Base-by-base conservation (phyloP, 2,113 vertebrate species). In the Prionailurus bengalensis region DNA sequence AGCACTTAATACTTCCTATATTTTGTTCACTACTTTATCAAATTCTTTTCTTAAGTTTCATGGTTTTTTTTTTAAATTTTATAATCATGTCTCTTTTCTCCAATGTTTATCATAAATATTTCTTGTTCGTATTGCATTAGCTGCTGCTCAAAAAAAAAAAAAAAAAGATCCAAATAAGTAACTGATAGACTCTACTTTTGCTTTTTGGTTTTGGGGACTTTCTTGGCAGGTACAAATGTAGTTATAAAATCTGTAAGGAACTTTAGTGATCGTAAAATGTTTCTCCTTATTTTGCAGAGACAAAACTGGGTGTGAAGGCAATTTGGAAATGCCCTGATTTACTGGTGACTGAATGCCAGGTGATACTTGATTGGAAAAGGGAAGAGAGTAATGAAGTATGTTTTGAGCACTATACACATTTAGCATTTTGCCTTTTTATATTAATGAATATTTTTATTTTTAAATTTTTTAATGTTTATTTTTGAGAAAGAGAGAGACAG, bases 201-300 rank as follows among this genome's bases (percentile, higher is more conserved):
- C 17, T 42, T 61, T 31, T 16, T 14, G 61, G 45, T 55, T 36
- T 68, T 17, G 9, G 42, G 29, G 29, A 25, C 21, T 53, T 79
- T n/a, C 31, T 79, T n/a, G 16, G 4, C 7, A 71, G 29, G 17
- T 76, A 90, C 51, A 83, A 84, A 90, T 55, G 81, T 23, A 71
- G 85, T 25, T 51, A 58, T 36, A 97, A 74, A 91, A 66, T 71
- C 84, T 92, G 3, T 89, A 85, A 88, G 21, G 71, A 91, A 89
- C 13, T 7, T 84, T 5, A 25, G 31, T 21, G 33, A 23, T 71
- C 71, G 92, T 73, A 86, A 87, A 91, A 90, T 70, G 15, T 53
- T 80, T 65, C n/a, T 97, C 36, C 12, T 83, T 74, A 74, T 51
- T 79, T n/a, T 61, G 2, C 14, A 76, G 73, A 91, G 36, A 89